Evolutionary conservation across 2,113 vertebrate genomes (phyloP), one percentile per base, ranked within the genome.

Genomic region (Thryonomys swinderianus): DNA sequence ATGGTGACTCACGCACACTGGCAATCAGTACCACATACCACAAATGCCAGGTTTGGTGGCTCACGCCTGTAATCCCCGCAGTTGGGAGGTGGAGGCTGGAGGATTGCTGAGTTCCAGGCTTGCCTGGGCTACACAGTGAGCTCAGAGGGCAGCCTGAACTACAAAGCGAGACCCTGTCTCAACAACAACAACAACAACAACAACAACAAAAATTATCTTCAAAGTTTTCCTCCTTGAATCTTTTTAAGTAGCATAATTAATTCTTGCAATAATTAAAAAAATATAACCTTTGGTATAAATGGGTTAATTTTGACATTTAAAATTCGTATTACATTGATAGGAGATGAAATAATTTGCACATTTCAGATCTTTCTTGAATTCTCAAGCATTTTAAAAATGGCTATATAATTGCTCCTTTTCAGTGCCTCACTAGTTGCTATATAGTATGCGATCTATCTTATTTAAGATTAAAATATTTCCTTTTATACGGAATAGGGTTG

Each of bases 401-500:
- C 48, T 74, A 23, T 42, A 1, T 79, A 95, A 78, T 51, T 67
- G 9, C n/a, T 96, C 4, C 16, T 78, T 37, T 92, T 51, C 27
- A 82, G 59, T 8, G 88, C 42, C 48, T 96, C 51, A 74, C 34
- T 76, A 62, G 53, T 55, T 66, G 32, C 62, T 95, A 21, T 3
- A 13, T 69, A 20, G 30, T 45, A 90, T 71, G 78, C n/a, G 2
- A 92, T 92, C 51, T 90, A 34, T 91, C 88, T 92, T 96, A 27
- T n/a, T 96, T 80, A 90, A 76, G 73, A 95, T 93, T 85, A 86
- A 90, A 84, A 61, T 95, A 18, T 93, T 93, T 74, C n/a, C 86
- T 96, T 42, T 91, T 79, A 11, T 69, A 51, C 1, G 85, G n/a
- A 93, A 71, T 32, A 30, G 34, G 4, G 7, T 85, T 80, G 25